Base-by-base conservation (phyloP, 2,888 invertebrate species). In the Sialis lutaria region DNA sequence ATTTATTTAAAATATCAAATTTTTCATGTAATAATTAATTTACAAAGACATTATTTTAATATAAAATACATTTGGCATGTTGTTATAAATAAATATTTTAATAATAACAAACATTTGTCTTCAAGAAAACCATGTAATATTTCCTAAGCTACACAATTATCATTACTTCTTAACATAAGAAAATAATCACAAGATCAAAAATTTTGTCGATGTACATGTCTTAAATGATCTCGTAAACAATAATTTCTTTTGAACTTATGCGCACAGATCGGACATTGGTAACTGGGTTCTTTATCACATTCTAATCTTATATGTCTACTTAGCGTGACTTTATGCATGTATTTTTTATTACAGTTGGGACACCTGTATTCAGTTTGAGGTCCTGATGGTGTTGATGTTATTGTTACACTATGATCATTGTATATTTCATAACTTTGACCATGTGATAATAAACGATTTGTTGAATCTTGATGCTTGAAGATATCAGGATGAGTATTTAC, bases 301-400 rank as follows among this genome's bases (percentile, higher is more conserved):
- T 58, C 57, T 43, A 55, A 53, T 43, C 53, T 53, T 42, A 57
- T 49, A 49, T 62, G 60, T 30, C 59, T 54, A 45, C 55, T 53
- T n/a, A 59, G 50, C 8, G 55, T 53, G 33, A 60, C 60, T 3
- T 55, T 54, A 32, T 62, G 52, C 55, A 58, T 58, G 54, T 64
- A 64, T 50, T 56, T 58, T 40, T 64, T 61, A 49, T 53, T 57
- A 53, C 60, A 60, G 41, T 53, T 53, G 41, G 52, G 54, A 46
- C 60, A 59, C 10, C 51, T 43, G 50, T 51, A 47, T 30, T 47
- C 43, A 7, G 44, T 31, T 13, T 30, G 32, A 10, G 22, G 22
- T 42, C 32, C 42, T 8, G 32, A 10, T 31, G 22, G 42, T 7
- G 30, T 32, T 5, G 22, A 10, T 1, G 42, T 5, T 13, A 31